Evolutionary conservation across 2,797 vertebrate genomes (phyloP).

Genomic region (Amblyopsis hoosieri): DNA sequence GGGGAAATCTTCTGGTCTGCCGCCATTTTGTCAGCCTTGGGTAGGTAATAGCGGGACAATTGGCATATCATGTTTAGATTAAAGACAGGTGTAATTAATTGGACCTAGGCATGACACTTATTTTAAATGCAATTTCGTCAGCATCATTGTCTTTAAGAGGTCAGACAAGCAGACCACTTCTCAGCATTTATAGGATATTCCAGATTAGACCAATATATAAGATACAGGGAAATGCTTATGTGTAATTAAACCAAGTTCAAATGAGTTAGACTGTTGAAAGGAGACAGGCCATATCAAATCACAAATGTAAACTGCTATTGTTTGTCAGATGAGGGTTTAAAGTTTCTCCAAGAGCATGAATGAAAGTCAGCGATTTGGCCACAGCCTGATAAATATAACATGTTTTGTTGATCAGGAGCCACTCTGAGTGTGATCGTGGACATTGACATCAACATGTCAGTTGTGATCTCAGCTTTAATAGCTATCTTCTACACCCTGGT

Average conservation of each 20-base stretch:
- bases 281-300: too few species aligned
- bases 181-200: too few species aligned
- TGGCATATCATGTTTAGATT: background rate
- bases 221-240: too few species aligned
- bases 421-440: conserved; percentile 97
- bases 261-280: too few species aligned
- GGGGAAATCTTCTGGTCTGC: conserved; percentile 99
- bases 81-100: background rate
- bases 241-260: too few species aligned
- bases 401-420: conserved; percentile 78
- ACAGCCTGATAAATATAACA: background rate
- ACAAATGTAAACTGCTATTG: too few species aligned
- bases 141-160: too few species aligned
- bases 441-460: conserved; percentile 87
- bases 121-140: too few species aligned
- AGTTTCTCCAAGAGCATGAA: background rate
- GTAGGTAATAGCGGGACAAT: conserved; percentile 68
- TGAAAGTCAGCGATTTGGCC: background rate
- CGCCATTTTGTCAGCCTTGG: conserved; percentile 94
- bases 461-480: conserved; percentile 91
- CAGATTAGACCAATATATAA: too few species aligned
- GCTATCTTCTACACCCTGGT: conserved; percentile 93
- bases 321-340: too few species aligned
- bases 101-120: too few species aligned
- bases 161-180: too few species aligned